Evolutionary conservation across 2,888 invertebrate genomes (phyloP), one percentile per base, ranked within the genome.

Genomic region (Cosmia pyralina): DNA sequence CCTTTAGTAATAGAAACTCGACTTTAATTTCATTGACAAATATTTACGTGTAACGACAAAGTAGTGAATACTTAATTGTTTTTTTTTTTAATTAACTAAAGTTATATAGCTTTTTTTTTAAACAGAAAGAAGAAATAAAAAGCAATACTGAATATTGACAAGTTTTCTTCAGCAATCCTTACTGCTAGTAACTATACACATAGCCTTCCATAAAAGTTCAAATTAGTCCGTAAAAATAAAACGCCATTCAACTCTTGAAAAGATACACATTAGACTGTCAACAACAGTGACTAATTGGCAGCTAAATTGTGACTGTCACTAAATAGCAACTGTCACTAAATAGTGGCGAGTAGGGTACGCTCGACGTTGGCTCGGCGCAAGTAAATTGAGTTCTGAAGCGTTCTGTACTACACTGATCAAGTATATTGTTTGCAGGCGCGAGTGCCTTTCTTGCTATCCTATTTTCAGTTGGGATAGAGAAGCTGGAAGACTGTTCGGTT

Each of bases 301-400:
- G 28, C 28, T 68, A 50, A 63, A 41, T 50, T 77, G 15, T 28
- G 4, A 67, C 17, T 44, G n/a, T 41, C 22, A 38, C 50, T 67
- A 22, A 57, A 52, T 58, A 50, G 57, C 50, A 44, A 11, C 63
- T 55, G 58, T 15, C 50, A 50, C 34, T 64, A 44, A 50, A 72
- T 13, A 72, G 63, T 52, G 7, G 8, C 44, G n/a, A 50, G 50
- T 53, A 11, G 44, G 60, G 53, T 50, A 57, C 74, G 13, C 71
- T 28, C 10, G 8, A 50, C 22, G 44, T 44, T 69, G 50, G 53
- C 63, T 46, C 34, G 19, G 63, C n/a, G 67, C 41, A 34, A 62
- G 5, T 65, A 69, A 74, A 79, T 78, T 68, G 44, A 72, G 50
- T 79, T 73, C 59, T 73, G 44, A 50, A 73, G 57, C 13, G 8